Base-by-base conservation (phyloP, 2,888 invertebrate species). In the Synanthedon tipuliformis region DNA sequence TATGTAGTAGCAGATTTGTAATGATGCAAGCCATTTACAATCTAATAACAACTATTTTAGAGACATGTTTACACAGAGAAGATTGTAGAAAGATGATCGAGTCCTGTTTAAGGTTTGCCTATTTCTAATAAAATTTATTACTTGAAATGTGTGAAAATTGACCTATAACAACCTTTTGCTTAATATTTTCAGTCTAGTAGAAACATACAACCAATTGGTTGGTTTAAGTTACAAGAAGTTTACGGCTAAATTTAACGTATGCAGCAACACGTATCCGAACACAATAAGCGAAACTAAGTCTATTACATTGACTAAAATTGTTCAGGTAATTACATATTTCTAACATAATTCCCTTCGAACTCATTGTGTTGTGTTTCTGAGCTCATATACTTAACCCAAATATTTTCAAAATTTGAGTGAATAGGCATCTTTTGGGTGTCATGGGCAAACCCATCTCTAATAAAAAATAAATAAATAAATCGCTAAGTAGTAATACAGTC, bases 251-350 rank as follows among this genome's bases (percentile, higher is more conserved):
- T 89, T 89, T 60, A 90, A 89, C 61, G 83, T 93, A 40, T 93
- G 93, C 70, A 92, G 92, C 64, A 95, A 95, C 67, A 92, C 93
- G 12, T 94, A 92, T 66, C 93, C 95, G 0, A 89, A 89, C 53
- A 84, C 93, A 52, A 81, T 93, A 48, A 90, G 92, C 63, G 92
- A 93, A 52, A 86, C 92, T 13, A 91, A 92, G 71, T 90, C 91
- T 59, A 88, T 95, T 27, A 92, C 94, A 4, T 88, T 94, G 51
- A 92, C 92, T 0, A 90, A 90, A 72, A 89, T 95, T 56, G 83
- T 95, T 23, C 94, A 95, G 88, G 92, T 93, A 70, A 63, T 11
- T 45, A 49, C 11, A 49, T 49, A 10, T 18, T 49, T 13, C 18
- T 8, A 15, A 4, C 10, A 49, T 16, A 18, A 12, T n/a, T n/a